Evolutionary conservation across 2,888 invertebrate species (phyloP).

Genomic region (Apodemia zela): DNA sequence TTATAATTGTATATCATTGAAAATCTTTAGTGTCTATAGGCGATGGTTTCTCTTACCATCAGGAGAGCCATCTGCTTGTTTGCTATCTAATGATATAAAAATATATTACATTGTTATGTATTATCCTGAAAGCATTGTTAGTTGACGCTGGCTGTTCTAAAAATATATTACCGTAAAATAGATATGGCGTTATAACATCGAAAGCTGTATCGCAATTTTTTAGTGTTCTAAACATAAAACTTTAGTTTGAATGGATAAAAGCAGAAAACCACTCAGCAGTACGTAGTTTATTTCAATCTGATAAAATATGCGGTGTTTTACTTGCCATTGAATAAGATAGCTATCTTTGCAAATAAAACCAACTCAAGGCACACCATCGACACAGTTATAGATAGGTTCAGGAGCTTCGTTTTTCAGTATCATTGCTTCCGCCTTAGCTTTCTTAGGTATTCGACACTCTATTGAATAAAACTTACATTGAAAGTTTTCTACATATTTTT

Average conservation of each 20-base stretch:
- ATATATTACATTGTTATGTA: too few relatives aligned
- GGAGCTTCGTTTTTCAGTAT: neutral
- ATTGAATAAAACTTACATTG: neutral
- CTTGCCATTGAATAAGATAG: constrained; percentile 11
- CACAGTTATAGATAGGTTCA: neutral
- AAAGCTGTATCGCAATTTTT: neutral
- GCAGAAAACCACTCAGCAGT: neutral
- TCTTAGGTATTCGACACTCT: neutral
- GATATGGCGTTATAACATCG: neutral
- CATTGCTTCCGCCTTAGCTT: neutral
- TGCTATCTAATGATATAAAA: too few relatives aligned
- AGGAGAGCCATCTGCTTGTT: too few relatives aligned
- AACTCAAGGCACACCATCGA: neutral
- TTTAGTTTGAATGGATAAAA: neutral
- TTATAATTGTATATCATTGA: too few relatives aligned
- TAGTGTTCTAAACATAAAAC: neutral
- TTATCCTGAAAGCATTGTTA: neutral
- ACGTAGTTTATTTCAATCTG: constrained; percentile 8
- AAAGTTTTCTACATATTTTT: neutral
- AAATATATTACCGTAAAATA: neutral
- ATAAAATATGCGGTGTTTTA: constrained; percentile 11
- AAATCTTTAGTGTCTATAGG: too few relatives aligned
- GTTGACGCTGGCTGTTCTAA: neutral
- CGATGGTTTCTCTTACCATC: too few relatives aligned
- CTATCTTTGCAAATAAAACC: constrained; percentile 12